Conservation (phyloP, 2,797 vertebrate genomes). For the Spizella passerina region DNA sequence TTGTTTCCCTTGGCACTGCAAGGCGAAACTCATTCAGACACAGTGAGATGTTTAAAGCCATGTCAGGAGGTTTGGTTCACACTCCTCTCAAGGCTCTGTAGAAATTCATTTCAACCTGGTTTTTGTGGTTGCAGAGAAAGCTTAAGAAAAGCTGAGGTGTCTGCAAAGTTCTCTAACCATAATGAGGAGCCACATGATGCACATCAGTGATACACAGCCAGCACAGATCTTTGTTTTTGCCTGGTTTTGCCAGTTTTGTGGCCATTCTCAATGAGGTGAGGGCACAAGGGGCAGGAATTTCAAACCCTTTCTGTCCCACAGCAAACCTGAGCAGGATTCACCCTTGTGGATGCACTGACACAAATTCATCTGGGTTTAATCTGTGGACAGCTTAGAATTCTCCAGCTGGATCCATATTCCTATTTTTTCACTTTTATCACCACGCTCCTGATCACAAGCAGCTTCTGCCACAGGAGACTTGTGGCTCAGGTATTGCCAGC, state of each 20-base stretch:
- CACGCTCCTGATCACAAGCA: neutral
- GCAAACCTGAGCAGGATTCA: neutral
- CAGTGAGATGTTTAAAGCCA: neutral
- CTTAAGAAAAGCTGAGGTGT: neutral
- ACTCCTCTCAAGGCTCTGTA: neutral
- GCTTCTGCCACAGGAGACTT: neutral
- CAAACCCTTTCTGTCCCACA: neutral
- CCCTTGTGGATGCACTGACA: neutral
- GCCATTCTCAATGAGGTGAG: fast-evolving
- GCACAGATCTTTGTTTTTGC: neutral
- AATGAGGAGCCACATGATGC: neutral
- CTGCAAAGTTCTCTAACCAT: neutral
- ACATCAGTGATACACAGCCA: neutral
- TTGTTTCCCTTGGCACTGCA: neutral
- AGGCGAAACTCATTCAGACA: neutral
- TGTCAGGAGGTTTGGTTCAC: neutral
- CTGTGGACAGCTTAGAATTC: neutral
- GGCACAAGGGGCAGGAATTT: neutral
- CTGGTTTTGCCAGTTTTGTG: neutral
- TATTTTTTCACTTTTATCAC: neutral
- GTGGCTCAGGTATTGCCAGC: neutral
- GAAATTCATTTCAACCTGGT: neutral
- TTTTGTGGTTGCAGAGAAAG: neutral
- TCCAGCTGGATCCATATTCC: neutral
- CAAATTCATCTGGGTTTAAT: neutral